Evolutionary conservation across 92 coral and sea anemone species (phyloP).

Genomic region (Actinernus sp.): DNA sequence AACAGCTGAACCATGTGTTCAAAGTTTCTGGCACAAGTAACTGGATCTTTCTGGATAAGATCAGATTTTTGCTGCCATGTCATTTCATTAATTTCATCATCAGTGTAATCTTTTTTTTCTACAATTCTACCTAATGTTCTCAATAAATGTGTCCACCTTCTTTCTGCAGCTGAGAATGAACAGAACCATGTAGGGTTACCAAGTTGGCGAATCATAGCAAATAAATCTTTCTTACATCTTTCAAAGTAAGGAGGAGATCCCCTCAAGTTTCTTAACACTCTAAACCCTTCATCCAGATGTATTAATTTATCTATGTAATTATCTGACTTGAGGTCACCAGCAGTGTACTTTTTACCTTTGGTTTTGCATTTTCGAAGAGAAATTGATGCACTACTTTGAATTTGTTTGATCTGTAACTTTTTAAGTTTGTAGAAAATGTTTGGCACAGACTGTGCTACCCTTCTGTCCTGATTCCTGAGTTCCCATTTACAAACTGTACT

Average conservation of each 20-base stretch:
- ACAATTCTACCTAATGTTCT: constrained; percentile 61
- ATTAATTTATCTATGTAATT: constrained; percentile 57
- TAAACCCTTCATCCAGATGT: constrained; percentile 67
- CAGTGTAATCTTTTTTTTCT: constrained; percentile 55
- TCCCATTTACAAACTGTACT: constrained; percentile 78
- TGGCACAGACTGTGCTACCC: constrained; percentile 82
- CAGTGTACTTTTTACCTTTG: constrained; percentile 62
- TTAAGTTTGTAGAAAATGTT: constrained; percentile 73
- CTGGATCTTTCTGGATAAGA: constrained; percentile 69
- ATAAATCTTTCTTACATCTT: constrained; percentile 72
- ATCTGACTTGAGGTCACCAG: constrained; percentile 68
- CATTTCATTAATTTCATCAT: constrained; percentile 52
- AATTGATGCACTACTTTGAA: constrained; percentile 58
- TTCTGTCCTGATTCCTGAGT: constrained; percentile 70
- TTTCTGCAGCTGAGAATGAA: constrained; percentile 84
- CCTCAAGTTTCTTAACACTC: constrained; percentile 66
- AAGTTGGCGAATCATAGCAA: constrained; percentile 74
- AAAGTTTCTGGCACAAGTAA: constrained; percentile 80
- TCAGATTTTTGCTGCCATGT: constrained; percentile 77
- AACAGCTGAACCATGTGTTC: constrained; percentile 72
- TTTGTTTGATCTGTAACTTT: constrained; percentile 76
- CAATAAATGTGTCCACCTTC: constrained; percentile 70
- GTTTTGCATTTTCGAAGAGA: constrained; percentile 74
- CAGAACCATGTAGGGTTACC: constrained; percentile 73
- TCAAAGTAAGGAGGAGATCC: constrained; percentile 79